Evolutionary conservation across 2,888 invertebrate genomes (phyloP).

Genomic region (Pycnomerus fuliginosus): DNA sequence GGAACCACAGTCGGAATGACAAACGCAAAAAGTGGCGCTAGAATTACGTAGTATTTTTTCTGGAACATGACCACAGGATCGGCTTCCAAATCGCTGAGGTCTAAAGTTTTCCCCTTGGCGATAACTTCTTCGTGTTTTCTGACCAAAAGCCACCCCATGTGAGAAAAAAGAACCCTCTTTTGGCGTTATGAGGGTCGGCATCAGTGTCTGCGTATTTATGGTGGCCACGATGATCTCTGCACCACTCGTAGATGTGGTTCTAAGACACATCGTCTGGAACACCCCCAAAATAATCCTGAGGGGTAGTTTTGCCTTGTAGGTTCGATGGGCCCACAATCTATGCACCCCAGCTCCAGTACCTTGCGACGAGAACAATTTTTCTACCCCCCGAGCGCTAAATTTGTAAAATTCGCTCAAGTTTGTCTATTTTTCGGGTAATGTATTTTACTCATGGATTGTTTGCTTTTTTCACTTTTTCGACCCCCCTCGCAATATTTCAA

Average conservation of each 20-base stretch:
- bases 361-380: too few species aligned
- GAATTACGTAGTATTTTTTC: too few species aligned
- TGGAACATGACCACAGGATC: slow-evolving; percentile 70
- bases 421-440: too few species aligned
- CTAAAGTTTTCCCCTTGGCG: slow-evolving; percentile 76
- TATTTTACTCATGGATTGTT: too few species aligned
- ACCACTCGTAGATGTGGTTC: slow-evolving; percentile 88
- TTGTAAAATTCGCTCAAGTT: too few species aligned
- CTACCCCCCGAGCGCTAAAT: too few species aligned
- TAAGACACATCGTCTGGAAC: slow-evolving; percentile 86
- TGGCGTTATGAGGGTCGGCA: slow-evolving; percentile 87
- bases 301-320: slow-evolving; percentile 89
- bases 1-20: slow-evolving; percentile 67
- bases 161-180: slow-evolving; percentile 89
- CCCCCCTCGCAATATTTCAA: too few species aligned
- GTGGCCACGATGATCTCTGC: slow-evolving; percentile 78
- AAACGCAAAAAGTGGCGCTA: too few species aligned
- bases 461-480: too few species aligned
- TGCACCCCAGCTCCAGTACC: slow-evolving; percentile 95
- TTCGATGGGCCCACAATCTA: slow-evolving; percentile 88
- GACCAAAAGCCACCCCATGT: slow-evolving; percentile 90
- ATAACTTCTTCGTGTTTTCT: slow-evolving; percentile 87
- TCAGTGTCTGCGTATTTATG: slow-evolving; percentile 89
- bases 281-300: slow-evolving; percentile 75
- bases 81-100: slow-evolving; percentile 79